Evolutionary conservation across 2,113 vertebrate species (phyloP), one percentile per base, ranked within the genome.

Genomic region (Morone saxatilis): DNA sequence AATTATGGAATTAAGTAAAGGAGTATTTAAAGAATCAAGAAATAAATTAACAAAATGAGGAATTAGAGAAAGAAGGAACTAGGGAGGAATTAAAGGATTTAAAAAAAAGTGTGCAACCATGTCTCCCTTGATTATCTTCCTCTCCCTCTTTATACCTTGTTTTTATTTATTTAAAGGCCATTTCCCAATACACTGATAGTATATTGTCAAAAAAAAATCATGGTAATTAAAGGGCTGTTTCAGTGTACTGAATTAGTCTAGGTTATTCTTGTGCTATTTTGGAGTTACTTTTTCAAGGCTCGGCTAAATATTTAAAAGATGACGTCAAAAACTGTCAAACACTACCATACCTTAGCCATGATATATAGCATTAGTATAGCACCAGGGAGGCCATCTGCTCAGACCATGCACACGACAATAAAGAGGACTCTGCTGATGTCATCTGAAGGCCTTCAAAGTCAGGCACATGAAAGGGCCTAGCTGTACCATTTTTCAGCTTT

Each of bases 391-490:
- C 77, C 85, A 90, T 88, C 81, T 87, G 81, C 4, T 81, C 62
- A 25, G 69, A 63, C 50, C 72, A 65, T n/a, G 59, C 77, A 72
- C 81, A 43, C 36, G 31, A 73, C 43, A 78, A 85, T 61, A 66
- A 83, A 89, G 45, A 78, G 71, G 17, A 72, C 73, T 4, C 17
- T 51, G 53, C 53, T 81, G 61, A 87, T 4, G 65, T 93, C 80
- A 85, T 38, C 50, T 63, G 11, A 56, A 57, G 53, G 57, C 48
- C 79, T 80, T 86, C 74, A 84, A 71, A 85, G 76, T 79, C 71
- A 17, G 80, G 48, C 53, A 82, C 81, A 82, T 74, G 38, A 92
- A 86, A 88, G 73, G n/a, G 20, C 13, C 22, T 16, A 8, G n/a
- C 45, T 53, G 67, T 25, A 81, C 45, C 66, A 54, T 77, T 69